Evolutionary conservation across 2,888 invertebrate species (phyloP), one percentile per base, ranked within the genome.

Genomic region (Leptodirus hochenwartii): DNA sequence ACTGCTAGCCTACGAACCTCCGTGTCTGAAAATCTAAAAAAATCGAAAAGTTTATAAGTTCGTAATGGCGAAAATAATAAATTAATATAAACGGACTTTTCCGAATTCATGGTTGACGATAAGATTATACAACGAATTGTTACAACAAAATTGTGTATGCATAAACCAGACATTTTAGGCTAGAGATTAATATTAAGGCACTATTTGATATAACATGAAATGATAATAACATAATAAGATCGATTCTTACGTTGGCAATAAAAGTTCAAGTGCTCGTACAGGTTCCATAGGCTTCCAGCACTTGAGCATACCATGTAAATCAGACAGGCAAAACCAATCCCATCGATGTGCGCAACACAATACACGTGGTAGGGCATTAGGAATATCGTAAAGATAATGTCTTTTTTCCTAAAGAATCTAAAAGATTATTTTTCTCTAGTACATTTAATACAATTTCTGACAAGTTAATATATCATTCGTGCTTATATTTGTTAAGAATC

Each of bases 381-480:
- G 80, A 40, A 80, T 66, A 31, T 77, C 68, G 35, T 81, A 75
- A 29, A 95, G 59, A 53, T 90, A 90, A 50, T 88, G 78, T 2
- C 93, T 71, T 48, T 90, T 90, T 47, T 88, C 87, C 93, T 93
- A 95, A 44, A 95, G 62, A 28, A 88, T 75, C 63, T 74, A n/a
- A 44, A 45, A 22, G 51, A 49, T 14, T 50, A 24, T n/a, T n/a
- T n/a, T n/a, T n/a, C n/a, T n/a, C n/a, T n/a, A n/a, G n/a, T n/a
- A n/a, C n/a, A 27, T n/a, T n/a, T n/a, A n/a, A n/a, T n/a, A n/a
- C n/a, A n/a, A n/a, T n/a, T n/a, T n/a, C n/a, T n/a, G n/a, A n/a
- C n/a, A n/a, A n/a, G n/a, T n/a, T n/a, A n/a, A n/a, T n/a, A n/a
- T n/a, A n/a, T n/a, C n/a, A n/a, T n/a, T n/a, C n/a, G n/a, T n/a